Evolutionary conservation across 2,113 vertebrate genomes (phyloP), one percentile per base, ranked within the genome.

Genomic region (Scatophagus argus): DNA sequence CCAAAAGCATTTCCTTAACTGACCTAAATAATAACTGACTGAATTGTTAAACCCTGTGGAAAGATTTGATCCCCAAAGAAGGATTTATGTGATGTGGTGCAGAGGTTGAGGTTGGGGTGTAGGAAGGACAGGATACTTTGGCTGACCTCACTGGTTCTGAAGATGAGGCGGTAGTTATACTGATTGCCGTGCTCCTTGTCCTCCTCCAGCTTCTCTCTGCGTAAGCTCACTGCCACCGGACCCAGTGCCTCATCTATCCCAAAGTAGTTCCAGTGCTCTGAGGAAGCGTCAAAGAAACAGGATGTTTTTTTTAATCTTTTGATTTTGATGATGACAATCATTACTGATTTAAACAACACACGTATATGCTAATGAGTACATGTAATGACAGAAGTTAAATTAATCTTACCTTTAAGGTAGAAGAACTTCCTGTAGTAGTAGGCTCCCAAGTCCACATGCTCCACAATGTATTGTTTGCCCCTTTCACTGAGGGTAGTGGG

Each of bases 181-280:
- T 97, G 97, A 84, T 96, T 96, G 69, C 96, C 96, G 4, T 96
- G 97, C 81, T 99, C 97, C 82, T 98, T 98, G 41, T 96, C 95
- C 84, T 99, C 97, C 64, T 99, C 97, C 66, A 96, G 92, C 85
- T 98, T 99, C 83, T 99, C 97, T 82, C 97, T 95, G 84, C 97
- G 95, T 85, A 99, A 92, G 88, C 96, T 99, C 81, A 99, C 96
- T 72, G 97, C 97, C 81, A 98, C 96, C 0, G 97, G 97, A 75
- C 97, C 97, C 60, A 98, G 90, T 29, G 94, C 95, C 81, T 99
- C 97, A 77, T 99, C 97, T 11, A 97, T 92, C 61, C 97, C 97
- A 92, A 98, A 99, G 90, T 99, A 99, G 93, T 98, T 99, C 97
- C 96, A 98, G 91, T 99, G 96, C 87, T 98, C 96, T 98, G 94